Conservation (phyloP, 2,113 vertebrate genomes). For the Sinosuthora webbiana region DNA sequence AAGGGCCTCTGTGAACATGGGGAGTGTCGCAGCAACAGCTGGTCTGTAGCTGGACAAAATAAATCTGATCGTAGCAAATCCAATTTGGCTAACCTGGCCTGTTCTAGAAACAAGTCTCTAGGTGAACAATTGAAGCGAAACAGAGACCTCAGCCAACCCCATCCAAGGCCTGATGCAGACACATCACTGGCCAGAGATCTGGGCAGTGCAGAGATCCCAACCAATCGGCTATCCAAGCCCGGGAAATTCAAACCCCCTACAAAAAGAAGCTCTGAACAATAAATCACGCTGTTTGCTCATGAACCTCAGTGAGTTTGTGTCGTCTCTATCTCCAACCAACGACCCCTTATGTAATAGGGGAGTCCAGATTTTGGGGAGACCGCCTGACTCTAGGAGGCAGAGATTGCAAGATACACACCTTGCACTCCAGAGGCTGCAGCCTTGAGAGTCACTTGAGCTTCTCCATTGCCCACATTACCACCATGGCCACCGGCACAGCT, state of each 20-base stretch:
- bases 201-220: neutral
- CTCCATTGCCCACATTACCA: fast-evolving
- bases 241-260: neutral
- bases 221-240: neutral
- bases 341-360: neutral
- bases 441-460: neutral
- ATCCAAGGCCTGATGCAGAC: neutral
- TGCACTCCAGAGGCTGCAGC: neutral
- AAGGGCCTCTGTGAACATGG: neutral
- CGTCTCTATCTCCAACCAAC: neutral
- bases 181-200: neutral
- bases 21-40: neutral
- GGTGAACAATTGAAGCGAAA: neutral
- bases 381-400: fast-evolving
- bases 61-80: neutral
- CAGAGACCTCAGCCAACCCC: neutral
- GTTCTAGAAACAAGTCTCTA: neutral
- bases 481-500: neutral
- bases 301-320: neutral
- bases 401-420: neutral
- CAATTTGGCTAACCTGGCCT: neutral
- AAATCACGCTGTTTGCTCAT: neutral
- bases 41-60: neutral
- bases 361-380: neutral
- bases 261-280: neutral